A percentile compares a stretch with the other conserved stretches of the same genome.
Conservation (phyloP, 2,888 invertebrate species). For the Eubasilissa splendida region DNA sequence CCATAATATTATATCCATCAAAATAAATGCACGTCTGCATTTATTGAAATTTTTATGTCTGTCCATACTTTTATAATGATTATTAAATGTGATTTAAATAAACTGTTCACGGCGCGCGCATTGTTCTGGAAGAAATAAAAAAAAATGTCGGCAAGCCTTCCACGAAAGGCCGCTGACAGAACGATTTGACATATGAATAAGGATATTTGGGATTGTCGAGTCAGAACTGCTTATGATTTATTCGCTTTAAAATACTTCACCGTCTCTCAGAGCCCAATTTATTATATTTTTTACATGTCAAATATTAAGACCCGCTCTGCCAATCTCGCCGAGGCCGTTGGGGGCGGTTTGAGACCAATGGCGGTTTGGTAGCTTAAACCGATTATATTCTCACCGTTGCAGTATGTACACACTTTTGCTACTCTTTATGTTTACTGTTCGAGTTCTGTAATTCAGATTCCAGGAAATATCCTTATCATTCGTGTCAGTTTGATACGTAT, state of each 20-base stretch:
- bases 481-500: too few relatives aligned
- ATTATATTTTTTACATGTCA: slow-evolving; percentile 25
- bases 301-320: slow-evolving; percentile 20
- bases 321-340: slow-evolving; percentile 10
- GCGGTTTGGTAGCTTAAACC: too few relatives aligned
- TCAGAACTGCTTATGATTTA: slow-evolving; percentile 41
- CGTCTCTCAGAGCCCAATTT: slow-evolving; percentile 13
- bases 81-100: slow-evolving; percentile 20
- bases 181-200: slow-evolving; percentile 28
- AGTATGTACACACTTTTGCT: too few relatives aligned
- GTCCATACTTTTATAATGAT: too few relatives aligned
- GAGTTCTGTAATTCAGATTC: too few relatives aligned
- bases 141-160: slow-evolving; percentile 34
- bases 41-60: too few relatives aligned
- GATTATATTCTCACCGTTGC: too few relatives aligned
- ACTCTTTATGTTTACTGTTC: too few relatives aligned
- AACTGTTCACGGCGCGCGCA: background rate
- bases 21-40: too few relatives aligned
- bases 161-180: slow-evolving; percentile 36
- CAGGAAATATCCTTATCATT: too few relatives aligned
- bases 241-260: slow-evolving; percentile 37
- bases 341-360: too few relatives aligned
- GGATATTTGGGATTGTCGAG: background rate
- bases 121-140: slow-evolving; percentile 22
- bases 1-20: too few relatives aligned